Percentiles rank a stretch among this genome's conserved stretches.
These are phyloP conservation scores for Calliopsis andreniformis DNA, from an alignment of 1,140 invertebrate genomes.

Conservation along the genomic window DNA sequence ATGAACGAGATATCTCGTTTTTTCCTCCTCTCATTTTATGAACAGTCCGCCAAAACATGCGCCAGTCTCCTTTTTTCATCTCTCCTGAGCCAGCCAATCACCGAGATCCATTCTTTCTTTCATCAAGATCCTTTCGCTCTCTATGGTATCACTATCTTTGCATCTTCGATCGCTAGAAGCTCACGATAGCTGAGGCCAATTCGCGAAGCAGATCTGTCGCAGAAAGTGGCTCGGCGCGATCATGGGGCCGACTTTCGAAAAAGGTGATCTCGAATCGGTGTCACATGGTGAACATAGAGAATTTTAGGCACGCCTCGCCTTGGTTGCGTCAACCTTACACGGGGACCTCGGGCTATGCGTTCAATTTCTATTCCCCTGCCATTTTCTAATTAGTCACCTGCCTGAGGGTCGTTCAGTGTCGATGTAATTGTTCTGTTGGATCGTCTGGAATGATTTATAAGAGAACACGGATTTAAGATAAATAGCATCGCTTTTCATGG, in stretches of 20 bases:
- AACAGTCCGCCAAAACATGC: neutral
- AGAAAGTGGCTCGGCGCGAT: slow-evolving; percentile 42
- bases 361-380: slow-evolving; percentile 37
- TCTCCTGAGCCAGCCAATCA: neutral
- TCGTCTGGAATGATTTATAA: slow-evolving; percentile 15
- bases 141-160: neutral
- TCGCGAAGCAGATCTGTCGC: slow-evolving; percentile 1
- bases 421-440: slow-evolving; percentile 5
- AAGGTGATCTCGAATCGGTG: slow-evolving; percentile 64
- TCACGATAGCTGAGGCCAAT: neutral
- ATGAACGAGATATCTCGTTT: neutral
- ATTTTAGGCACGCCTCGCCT: slow-evolving; percentile 62
- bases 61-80: neutral
- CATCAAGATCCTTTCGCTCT: neutral
- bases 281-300: slow-evolving; percentile 63
- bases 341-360: slow-evolving; percentile 19
- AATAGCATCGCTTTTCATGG: too few species aligned
- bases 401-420: neutral
- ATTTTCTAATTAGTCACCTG: slow-evolving; percentile 55
- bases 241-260: slow-evolving; percentile 61
- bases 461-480: neutral
- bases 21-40: neutral
- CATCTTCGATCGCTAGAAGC: neutral
- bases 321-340: slow-evolving; percentile 46
- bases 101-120: too few species aligned